Conservation (phyloP, 2,797 vertebrate species). For the Myotis findleyi region DNA sequence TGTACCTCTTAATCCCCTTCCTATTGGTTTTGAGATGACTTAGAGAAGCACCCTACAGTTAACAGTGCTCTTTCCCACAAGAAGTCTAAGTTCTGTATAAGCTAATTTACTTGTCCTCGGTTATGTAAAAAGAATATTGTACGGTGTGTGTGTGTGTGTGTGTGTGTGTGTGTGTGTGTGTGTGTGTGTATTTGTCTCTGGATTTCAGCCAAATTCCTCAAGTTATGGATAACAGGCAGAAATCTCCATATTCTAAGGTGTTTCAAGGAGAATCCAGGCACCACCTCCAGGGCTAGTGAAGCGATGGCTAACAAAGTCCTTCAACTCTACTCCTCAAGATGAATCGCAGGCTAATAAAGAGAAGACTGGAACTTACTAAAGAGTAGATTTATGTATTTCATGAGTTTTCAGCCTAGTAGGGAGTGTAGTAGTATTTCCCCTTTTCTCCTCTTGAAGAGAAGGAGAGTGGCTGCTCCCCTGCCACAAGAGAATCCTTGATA, state of each 20-base stretch:
- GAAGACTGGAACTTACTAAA: background rate
- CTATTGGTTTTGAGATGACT: background rate
- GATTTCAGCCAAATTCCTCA: background rate
- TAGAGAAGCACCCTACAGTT: background rate
- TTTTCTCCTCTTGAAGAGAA: background rate
- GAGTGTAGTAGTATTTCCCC: background rate
- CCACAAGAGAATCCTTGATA: background rate
- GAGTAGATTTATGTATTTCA: background rate
- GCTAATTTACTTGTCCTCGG: background rate
- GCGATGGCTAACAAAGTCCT: background rate
- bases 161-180: background rate
- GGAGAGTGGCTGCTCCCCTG: background rate
- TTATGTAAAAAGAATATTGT: background rate
- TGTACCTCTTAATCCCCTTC: background rate
- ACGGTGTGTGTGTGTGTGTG: background rate
- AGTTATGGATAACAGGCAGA: background rate
- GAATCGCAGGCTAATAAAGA: background rate
- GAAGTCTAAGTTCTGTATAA: background rate
- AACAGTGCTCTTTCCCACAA: background rate
- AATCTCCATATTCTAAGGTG: background rate
- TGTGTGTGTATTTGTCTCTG: background rate
- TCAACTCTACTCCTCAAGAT: background rate
- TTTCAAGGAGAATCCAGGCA: background rate
- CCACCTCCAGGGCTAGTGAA: background rate
- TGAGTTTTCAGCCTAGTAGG: background rate